These are phyloP conservation scores for Colaptes auratus DNA, from an alignment of 2,113 vertebrate species.

Conservation along the genomic window DNA sequence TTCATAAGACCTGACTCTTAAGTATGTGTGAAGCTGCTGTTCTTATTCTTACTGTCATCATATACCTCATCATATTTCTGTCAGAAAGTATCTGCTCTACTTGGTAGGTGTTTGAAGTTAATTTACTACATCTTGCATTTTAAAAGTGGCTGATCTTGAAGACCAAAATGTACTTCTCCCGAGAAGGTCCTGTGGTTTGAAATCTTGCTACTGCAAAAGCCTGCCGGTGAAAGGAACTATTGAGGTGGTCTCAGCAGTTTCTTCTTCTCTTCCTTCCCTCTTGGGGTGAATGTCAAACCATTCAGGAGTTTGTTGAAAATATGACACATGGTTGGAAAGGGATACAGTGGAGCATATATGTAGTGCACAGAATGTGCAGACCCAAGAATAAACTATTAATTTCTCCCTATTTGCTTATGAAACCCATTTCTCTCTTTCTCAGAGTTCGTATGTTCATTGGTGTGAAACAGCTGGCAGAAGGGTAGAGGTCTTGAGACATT, in stretches of 20 bases:
- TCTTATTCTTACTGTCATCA: neutral
- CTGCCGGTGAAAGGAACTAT: neutral
- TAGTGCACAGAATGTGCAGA: neutral
- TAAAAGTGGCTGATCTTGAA: neutral
- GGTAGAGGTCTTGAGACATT: neutral
- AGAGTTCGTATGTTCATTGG: neutral
- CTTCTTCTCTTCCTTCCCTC: neutral
- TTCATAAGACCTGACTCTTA: neutral
- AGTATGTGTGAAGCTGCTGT: neutral
- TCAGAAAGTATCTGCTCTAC: neutral
- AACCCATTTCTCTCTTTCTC: neutral
- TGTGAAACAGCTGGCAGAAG: neutral
- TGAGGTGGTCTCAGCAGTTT: neutral
- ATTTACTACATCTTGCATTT: neutral
- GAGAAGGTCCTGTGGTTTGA: neutral
- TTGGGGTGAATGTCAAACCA: neutral
- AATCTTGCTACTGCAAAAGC: neutral
- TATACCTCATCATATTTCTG: neutral
- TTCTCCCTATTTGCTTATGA: neutral
- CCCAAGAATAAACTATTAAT: neutral
- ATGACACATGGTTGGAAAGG: neutral
- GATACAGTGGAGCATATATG: neutral
- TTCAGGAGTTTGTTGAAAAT: neutral
- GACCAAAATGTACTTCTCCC: neutral
- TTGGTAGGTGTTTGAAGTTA: neutral